phyloP scores from a whole-genome alignment of 2,888 invertebrate genomes.

The Napeogenes inachia region DNA sequence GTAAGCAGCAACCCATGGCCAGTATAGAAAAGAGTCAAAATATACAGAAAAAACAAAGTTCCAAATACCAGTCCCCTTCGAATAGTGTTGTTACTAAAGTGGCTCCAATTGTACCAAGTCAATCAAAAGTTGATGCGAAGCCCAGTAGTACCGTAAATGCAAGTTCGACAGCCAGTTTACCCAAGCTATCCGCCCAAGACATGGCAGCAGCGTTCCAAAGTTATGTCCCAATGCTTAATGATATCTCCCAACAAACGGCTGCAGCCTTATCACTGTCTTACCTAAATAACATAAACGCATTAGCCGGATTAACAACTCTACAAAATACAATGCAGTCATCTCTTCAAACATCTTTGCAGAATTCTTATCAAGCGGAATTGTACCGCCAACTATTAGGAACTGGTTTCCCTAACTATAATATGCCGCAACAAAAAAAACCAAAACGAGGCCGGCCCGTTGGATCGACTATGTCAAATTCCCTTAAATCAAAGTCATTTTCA shows the following conservation, averaged over 20 bases:
- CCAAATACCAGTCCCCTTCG: constrained; percentile 38
- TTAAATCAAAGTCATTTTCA: constrained; percentile 1
- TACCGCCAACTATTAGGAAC: constrained; percentile 62
- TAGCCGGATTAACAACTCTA: constrained; percentile 54
- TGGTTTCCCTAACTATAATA: constrained; percentile 48
- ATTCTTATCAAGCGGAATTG: constrained; percentile 64
- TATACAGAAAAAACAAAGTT: constrained; percentile 56
- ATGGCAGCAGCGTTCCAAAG: constrained; percentile 62
- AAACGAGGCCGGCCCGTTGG: constrained; percentile 50
- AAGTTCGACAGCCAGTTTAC: constrained; percentile 38
- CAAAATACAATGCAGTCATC: constrained; percentile 54
- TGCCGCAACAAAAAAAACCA: constrained; percentile 60
- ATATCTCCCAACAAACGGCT: constrained; percentile 60
- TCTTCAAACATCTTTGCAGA: constrained; percentile 50
- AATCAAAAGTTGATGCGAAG: constrained; percentile 43
- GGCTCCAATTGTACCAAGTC: constrained; percentile 29
- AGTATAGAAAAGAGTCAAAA: constrained; percentile 58
- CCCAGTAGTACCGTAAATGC: constrained; percentile 27
- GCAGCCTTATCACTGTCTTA: constrained; percentile 61
- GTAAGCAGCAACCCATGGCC: constrained; percentile 74
- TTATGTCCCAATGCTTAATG: constrained; percentile 61
- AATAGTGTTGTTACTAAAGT: constrained; percentile 41
- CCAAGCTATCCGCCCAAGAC: constrained; percentile 60
- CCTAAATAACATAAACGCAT: constrained; percentile 56
- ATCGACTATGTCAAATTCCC: neutral